These are phyloP conservation scores for Anguilla obscura DNA, from an alignment of 2,797 vertebrate genomes.

Conservation along the genomic window DNA sequence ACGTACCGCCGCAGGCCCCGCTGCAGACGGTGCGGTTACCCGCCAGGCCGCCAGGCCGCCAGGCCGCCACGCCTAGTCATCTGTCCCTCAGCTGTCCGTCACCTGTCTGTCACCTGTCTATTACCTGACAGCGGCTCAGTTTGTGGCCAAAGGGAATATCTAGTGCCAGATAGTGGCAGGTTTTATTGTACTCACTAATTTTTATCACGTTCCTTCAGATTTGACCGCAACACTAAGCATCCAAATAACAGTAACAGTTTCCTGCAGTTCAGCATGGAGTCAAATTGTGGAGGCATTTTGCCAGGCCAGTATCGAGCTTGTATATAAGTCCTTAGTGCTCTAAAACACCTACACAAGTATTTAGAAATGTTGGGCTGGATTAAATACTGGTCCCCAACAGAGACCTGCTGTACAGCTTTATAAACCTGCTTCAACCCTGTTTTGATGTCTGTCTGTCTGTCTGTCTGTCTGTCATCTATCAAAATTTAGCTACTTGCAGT, in stretches of 20 bases:
- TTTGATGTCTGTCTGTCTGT: too few relatives aligned
- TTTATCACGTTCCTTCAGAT: neutral
- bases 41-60: too few relatives aligned
- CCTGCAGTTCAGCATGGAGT: neutral
- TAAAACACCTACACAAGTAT: neutral
- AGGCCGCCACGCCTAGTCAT: too few relatives aligned
- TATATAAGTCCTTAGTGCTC: neutral
- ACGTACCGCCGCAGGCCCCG: conserved; percentile 61
- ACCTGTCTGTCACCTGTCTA: too few relatives aligned
- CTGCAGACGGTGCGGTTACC: conserved; percentile 53
- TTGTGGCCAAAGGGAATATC: neutral
- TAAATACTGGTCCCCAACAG: neutral
- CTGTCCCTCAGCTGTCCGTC: neutral
- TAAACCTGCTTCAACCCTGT: too few relatives aligned
- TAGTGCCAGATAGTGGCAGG: neutral
- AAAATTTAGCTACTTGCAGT: too few relatives aligned
- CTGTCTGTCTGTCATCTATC: too few relatives aligned
- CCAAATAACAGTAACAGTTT: neutral
- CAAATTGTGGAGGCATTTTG: neutral
- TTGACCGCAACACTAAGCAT: neutral
- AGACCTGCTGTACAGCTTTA: too few relatives aligned
- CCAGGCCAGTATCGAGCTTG: neutral
- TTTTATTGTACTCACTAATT: neutral
- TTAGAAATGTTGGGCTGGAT: neutral
- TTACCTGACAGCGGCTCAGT: neutral